Evolutionary conservation across 2,888 invertebrate genomes (phyloP).

Genomic region (Phengaris alcon): DNA sequence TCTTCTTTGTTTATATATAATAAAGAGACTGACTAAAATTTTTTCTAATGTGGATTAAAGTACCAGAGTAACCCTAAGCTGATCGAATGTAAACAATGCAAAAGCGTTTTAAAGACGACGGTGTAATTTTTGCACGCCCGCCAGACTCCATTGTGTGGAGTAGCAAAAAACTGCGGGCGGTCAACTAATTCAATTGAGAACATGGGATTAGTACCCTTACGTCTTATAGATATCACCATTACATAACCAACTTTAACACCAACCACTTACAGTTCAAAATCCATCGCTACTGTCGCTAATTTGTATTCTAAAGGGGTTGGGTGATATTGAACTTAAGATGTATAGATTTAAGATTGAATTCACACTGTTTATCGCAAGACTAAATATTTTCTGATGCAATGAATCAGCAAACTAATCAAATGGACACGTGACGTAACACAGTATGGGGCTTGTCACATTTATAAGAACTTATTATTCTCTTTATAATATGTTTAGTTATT

Average conservation of each 20-base stretch:
- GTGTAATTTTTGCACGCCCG: constrained; percentile 57
- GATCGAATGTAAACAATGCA: constrained; percentile 32
- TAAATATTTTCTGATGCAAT: constrained; percentile 47
- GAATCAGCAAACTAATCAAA: constrained; percentile 66
- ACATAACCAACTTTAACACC: constrained; percentile 38
- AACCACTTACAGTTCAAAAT: constrained; percentile 4
- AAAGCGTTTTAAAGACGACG: constrained; percentile 44
- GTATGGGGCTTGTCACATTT: constrained; percentile 38
- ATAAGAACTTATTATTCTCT: constrained; percentile 27
- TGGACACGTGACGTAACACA: constrained; percentile 56
- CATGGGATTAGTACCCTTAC: constrained; percentile 48
- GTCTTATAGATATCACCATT: constrained; percentile 31
- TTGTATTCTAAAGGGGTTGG: background rate
- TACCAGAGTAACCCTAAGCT: constrained; percentile 2
- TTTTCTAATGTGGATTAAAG: background rate
- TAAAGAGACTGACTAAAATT: too few relatives aligned
- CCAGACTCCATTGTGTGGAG: constrained; percentile 64
- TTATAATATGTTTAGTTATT: background rate
- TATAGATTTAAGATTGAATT: constrained; percentile 34
- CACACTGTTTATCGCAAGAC: constrained; percentile 30
- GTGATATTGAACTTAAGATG: background rate
- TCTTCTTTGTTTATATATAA: too few relatives aligned
- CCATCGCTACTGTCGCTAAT: too few relatives aligned
- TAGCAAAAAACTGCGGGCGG: constrained; percentile 71
- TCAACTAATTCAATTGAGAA: constrained; percentile 69